These are phyloP conservation scores for Myotis myotis DNA, from an alignment of 2,797 vertebrate species.

Conservation along the genomic window DNA sequence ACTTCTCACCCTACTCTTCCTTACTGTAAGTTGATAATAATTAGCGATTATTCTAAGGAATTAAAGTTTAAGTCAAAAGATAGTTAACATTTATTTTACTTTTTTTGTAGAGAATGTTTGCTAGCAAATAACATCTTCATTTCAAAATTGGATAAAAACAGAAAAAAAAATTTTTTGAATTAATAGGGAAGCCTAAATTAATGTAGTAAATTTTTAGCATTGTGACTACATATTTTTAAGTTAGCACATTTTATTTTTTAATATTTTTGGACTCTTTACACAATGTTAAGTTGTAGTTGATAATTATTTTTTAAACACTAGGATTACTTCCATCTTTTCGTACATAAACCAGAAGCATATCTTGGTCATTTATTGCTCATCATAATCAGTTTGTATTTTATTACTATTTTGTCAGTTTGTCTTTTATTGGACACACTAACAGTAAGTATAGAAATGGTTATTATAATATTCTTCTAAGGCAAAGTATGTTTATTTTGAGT, in stretches of 20 bases:
- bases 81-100: not conserved
- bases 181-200: conserved; percentile 10
- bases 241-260: conserved; percentile 40
- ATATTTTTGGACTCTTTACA: not conserved
- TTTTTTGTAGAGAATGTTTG: conserved; percentile 30
- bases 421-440: conserved; percentile 27
- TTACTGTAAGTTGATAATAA: conserved; percentile 92
- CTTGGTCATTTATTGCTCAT: not conserved
- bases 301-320: conserved; percentile 37
- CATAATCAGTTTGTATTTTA: conserved; percentile 35
- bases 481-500: conserved; percentile 35
- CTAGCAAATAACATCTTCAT: conserved; percentile 37
- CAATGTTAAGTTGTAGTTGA: not conserved
- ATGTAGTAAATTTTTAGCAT: not conserved
- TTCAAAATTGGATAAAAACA: conserved; percentile 40
- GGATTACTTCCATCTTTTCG: not conserved
- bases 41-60: conserved; percentile 25
- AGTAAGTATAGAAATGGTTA: not conserved
- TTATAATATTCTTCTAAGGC: not conserved
- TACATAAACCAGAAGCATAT: not conserved
- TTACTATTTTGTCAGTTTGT: not conserved
- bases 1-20: conserved; percentile 98
- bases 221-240: conserved; percentile 23
- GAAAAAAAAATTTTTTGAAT: conserved; percentile 20
- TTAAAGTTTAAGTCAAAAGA: conserved; percentile 37